These are phyloP conservation scores for Ganaspis brasiliensis DNA, from an alignment of 2,888 invertebrate species.

Conservation along the genomic window DNA sequence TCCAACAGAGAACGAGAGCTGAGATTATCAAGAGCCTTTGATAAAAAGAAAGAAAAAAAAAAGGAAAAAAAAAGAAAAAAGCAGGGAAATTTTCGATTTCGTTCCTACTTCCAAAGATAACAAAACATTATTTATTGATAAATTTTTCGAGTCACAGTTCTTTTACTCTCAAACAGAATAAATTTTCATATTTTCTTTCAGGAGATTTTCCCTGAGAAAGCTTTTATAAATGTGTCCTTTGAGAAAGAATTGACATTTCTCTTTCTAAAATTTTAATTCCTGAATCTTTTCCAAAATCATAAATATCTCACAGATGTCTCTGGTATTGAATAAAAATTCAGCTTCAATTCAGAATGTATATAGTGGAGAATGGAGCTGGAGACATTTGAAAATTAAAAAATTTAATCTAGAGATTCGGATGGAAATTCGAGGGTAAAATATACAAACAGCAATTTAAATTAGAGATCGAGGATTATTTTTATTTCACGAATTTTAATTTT, in stretches of 20 bases:
- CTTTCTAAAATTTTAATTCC: background rate
- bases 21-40: constrained; percentile 41
- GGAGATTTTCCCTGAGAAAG: constrained; percentile 4
- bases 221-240: background rate
- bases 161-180: constrained; percentile 37
- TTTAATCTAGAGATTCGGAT: background rate
- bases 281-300: background rate
- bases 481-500: constrained; percentile 7
- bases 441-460: background rate
- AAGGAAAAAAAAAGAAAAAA: constrained; percentile 16
- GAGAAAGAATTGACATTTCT: constrained; percentile 2
- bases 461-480: constrained; percentile 4
- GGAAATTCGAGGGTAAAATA: background rate
- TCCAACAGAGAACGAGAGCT: constrained; percentile 39
- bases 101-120: constrained; percentile 17
- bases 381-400: background rate
- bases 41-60: constrained; percentile 21
- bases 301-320: too few relatives aligned
- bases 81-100: background rate
- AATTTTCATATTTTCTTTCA: constrained; percentile 30
- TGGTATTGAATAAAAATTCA: background rate
- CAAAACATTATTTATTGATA: constrained; percentile 26
- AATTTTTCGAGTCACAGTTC: constrained; percentile 22
- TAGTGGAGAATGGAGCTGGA: background rate
- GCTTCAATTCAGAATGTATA: background rate